Conservation (phyloP, 2,113 vertebrate species). For the Apodemus sylvaticus region DNA sequence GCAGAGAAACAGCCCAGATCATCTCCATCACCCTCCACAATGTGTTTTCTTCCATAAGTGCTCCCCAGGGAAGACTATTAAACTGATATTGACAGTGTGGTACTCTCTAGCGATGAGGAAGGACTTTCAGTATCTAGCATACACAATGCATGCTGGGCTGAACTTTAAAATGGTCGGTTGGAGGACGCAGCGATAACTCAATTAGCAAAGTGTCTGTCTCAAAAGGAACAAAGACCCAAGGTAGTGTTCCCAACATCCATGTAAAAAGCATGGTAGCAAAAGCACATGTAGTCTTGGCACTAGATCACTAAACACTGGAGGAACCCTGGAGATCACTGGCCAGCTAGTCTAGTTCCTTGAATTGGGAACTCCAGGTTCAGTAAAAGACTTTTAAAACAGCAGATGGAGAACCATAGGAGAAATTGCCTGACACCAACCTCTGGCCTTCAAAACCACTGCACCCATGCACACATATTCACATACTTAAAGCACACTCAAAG, state of each 20-base stretch:
- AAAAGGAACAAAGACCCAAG: neutral
- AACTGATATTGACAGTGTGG: constrained; percentile 94
- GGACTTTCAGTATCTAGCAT: constrained; percentile 89
- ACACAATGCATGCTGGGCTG: constrained; percentile 90
- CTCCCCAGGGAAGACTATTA: constrained; percentile 91
- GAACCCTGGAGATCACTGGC: neutral
- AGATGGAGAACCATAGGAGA: neutral
- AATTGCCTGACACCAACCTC: neutral
- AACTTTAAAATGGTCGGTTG: constrained; percentile 88
- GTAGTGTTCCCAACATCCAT: no score
- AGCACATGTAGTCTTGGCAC: no score
- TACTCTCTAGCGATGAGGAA: constrained; percentile 93
- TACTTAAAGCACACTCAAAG: neutral
- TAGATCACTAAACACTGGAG: neutral
- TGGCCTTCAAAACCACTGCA: no score
- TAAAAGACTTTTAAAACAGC: neutral
- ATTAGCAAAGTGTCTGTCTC: neutral
- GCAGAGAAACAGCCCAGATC: constrained; percentile 80
- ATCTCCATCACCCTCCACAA: constrained; percentile 89
- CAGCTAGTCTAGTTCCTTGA: neutral
- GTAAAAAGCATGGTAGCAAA: neutral
- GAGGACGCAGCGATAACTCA: neutral
- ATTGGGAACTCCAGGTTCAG: neutral
- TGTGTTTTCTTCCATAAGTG: constrained; percentile 93
- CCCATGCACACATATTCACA: neutral